Percentiles rank a stretch among this genome's conserved stretches.
phyloP scores from a whole-genome alignment of 2,113 vertebrate genomes.

The Chionodraco myersi region DNA sequence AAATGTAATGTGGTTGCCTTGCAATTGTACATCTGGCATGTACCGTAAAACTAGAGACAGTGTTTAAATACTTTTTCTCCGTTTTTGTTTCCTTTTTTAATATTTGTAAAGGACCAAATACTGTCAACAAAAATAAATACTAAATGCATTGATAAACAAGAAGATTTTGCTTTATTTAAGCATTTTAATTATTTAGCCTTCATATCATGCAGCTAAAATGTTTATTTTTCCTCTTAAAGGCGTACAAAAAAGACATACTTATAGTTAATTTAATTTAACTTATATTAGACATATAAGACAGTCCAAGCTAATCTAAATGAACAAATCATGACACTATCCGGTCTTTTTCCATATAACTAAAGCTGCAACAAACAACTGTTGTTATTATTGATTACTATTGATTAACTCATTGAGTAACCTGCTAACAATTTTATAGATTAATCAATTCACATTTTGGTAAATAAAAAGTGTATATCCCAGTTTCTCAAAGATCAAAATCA shows the following conservation, averaged over 20 bases:
- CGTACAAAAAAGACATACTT: too few species aligned
- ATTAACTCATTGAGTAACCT: too few species aligned
- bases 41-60: neutral
- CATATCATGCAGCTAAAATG: constrained; percentile 2
- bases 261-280: neutral
- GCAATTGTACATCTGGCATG: constrained; percentile 19
- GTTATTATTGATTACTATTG: too few species aligned
- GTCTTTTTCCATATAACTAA: neutral
- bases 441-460: too few species aligned
- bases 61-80: neutral
- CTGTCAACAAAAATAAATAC: neutral
- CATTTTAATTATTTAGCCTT: too few species aligned
- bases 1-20: neutral
- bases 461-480: too few species aligned
- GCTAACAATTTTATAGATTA: too few species aligned
- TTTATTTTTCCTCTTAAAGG: neutral
- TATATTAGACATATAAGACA: neutral
- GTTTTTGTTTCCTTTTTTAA: neutral
- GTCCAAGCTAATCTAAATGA: neutral
- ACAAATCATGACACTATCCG: neutral
- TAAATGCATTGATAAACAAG: too few species aligned
- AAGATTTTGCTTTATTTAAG: too few species aligned
- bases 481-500: too few species aligned
- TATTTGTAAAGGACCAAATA: neutral
- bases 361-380: too few species aligned